Evolutionary conservation across 2,797 vertebrate genomes (phyloP), one percentile per base, ranked within the genome.

Genomic region (Podargus strigoides): DNA sequence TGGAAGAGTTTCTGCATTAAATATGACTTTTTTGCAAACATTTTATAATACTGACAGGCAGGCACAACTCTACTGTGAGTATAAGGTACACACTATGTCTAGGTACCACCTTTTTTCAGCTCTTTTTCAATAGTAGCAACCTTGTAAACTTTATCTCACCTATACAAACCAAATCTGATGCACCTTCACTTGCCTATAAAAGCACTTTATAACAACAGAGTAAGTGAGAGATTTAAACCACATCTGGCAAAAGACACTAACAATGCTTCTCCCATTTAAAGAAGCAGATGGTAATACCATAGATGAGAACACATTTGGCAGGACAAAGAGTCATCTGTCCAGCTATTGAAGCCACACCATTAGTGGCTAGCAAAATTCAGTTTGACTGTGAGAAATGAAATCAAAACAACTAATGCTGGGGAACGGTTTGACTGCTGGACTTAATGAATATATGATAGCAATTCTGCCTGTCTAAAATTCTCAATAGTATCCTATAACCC

Each of bases 221-320:
- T 64, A 84, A 95, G 70, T 2, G 9, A 88, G 41, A 78, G 32
- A 70, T 80, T 85, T 74, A 69, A 85, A 72, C 46, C 80, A 87
- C 64, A 90, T 94, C 88, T 91, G 88, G 87, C 80, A 59, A 56
- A 77, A 80, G 58, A 75, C 37, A 52, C 69, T 64, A 70, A 66
- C 50, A 90, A 91, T 60, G 55, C 58, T 78, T 52, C 59, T 94
- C 76, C 66, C 8, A 27, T 90, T 92, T 90, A 66, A 64, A 74
- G 10, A 6, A 95, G 70, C 93, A 95, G 94, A 95, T 93, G 95
- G 94, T 24, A 37, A 46, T 32, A 74, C 50, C 47, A 83, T 7
- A 87, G 85, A 87, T 62, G 47, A 96, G 84, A 85, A 90, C 27
- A 47, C 85, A 76, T 78, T 42, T 93, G 82, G 50, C 68, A 88